Conservation (phyloP, 2,797 vertebrate species). For the Sebastolobus altivelis region DNA sequence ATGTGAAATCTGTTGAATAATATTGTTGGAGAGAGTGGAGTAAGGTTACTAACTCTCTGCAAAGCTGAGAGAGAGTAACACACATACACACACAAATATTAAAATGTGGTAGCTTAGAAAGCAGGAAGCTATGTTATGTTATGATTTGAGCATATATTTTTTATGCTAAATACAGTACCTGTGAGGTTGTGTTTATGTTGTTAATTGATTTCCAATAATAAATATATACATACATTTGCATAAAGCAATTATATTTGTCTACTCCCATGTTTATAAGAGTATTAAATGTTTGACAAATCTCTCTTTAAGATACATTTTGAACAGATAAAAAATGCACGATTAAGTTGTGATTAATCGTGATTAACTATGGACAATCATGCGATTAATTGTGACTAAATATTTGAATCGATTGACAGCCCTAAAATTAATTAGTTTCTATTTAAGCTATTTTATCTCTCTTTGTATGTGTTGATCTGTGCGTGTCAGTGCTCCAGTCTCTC, state of each 20-base stretch:
- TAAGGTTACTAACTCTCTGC: background rate
- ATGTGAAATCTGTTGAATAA: too few relatives aligned
- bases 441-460: constrained; percentile 18
- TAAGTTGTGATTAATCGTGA: too few relatives aligned
- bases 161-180: too few relatives aligned
- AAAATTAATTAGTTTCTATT: constrained; percentile 11
- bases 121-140: background rate
- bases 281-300: background rate
- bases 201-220: too few relatives aligned
- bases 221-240: too few relatives aligned
- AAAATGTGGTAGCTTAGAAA: background rate
- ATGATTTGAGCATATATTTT: too few relatives aligned
- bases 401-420: too few relatives aligned
- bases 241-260: too few relatives aligned
- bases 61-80: background rate
- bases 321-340: background rate
- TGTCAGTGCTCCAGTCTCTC: constrained; percentile 18
- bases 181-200: too few relatives aligned
- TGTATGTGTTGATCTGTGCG: constrained; percentile 6
- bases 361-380: too few relatives aligned
- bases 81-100: background rate
- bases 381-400: background rate
- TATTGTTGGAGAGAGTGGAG: background rate
- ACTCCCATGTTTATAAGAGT: too few relatives aligned
- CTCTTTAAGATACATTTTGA: background rate